These are phyloP conservation scores for Sebastolobus alascanus DNA, from an alignment of 2,797 vertebrate genomes.

Conservation along the genomic window DNA sequence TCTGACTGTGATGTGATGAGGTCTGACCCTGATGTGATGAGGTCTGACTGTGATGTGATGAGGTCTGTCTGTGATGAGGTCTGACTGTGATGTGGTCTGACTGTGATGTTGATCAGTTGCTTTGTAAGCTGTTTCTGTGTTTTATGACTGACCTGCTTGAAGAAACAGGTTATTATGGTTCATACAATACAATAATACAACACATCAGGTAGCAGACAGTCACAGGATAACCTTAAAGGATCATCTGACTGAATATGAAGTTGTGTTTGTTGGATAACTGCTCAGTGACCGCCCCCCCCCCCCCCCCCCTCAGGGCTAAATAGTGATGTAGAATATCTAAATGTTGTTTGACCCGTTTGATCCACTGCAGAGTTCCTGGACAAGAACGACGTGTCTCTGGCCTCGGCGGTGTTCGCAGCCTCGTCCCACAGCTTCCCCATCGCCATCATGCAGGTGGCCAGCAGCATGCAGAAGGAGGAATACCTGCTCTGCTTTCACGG, in stretches of 20 bases:
- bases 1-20: too few species aligned
- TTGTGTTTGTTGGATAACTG: too few species aligned
- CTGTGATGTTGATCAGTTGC: not conserved
- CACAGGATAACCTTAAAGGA: not conserved
- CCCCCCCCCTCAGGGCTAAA: too few species aligned
- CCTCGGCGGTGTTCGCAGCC: constrained; percentile 94
- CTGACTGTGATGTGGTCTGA: too few species aligned
- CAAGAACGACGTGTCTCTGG: constrained; percentile 96
- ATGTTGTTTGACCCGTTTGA: not conserved
- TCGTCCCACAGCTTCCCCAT: constrained; percentile 98
- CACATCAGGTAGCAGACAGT: not conserved
- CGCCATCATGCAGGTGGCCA: constrained; percentile 96
- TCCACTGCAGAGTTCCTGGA: constrained; percentile 93
- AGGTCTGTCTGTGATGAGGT: too few species aligned
- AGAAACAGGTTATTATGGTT: not conserved
- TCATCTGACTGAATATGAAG: not conserved
- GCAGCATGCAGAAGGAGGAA: constrained; percentile 93
- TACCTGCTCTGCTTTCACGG: constrained; percentile 98
- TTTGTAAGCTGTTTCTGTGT: not conserved
- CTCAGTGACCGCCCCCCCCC: too few species aligned
- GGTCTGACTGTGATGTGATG: too few species aligned
- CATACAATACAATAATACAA: not conserved
- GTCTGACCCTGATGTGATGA: too few species aligned
- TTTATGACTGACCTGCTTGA: not conserved
- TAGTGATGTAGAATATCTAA: not conserved